phyloP scores from a whole-genome alignment of 2,113 vertebrate genomes.

The Leptocoma aspasia region DNA sequence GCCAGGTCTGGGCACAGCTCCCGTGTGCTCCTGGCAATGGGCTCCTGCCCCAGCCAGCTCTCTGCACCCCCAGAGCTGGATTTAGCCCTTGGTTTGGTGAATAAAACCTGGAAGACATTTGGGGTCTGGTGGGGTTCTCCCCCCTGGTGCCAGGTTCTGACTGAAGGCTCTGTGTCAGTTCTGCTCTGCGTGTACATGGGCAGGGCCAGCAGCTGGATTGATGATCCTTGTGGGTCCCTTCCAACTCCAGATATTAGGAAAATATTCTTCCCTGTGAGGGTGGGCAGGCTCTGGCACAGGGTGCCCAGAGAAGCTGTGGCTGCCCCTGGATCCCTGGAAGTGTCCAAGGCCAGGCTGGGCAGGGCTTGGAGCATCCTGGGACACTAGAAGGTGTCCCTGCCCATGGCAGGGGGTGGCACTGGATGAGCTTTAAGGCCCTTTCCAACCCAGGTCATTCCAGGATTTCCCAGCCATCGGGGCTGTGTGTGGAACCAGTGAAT shows the following conservation, averaged over 20 bases:
- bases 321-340: not conserved
- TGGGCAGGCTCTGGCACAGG: not conserved
- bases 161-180: fast-evolving
- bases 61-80: fast-evolving
- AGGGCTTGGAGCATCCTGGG: fast-evolving
- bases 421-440: not conserved
- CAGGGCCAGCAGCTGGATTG: not conserved
- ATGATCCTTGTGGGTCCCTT: no score
- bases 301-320: not conserved
- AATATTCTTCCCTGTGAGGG: fast-evolving
- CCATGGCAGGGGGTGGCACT: not conserved
- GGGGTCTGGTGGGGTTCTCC: not conserved
- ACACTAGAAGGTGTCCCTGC: not conserved
- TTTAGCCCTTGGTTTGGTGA: fast-evolving
- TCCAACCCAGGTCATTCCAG: not conserved
- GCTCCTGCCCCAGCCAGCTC: not conserved
- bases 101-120: not conserved
- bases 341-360: fast-evolving
- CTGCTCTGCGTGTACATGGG: fast-evolving
- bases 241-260: not conserved
- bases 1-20: no score
- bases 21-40: fast-evolving
- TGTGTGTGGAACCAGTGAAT: fast-evolving
- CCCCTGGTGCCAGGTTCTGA: fast-evolving
- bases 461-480: not conserved